Base-by-base conservation (phyloP, 2,888 invertebrate species). In the Sclerodermus sp. region DNA sequence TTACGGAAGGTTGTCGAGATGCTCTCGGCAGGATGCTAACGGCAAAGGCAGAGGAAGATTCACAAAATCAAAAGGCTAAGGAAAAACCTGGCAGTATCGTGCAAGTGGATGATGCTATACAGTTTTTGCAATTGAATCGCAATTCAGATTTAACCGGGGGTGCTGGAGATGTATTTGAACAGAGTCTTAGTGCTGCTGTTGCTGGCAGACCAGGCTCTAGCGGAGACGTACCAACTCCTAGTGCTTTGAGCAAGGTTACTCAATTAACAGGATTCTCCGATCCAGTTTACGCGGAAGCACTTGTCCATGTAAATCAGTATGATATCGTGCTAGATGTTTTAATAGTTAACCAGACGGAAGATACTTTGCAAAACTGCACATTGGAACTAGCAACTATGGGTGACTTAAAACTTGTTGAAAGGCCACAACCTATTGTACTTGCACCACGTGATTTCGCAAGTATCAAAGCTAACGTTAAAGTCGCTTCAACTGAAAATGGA, bases 261-360 rank as follows among this genome's bases (percentile, higher is more conserved):
- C 99, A 99, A 79, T 83, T 99, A 70, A 98, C 99, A 2, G 99
- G 98, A 12, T 98, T 98, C 82, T 96, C 96, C 0, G 99, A 99
- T 83, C 98, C 99, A 0, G 97, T 99, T 53, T 99, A 99, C 79
- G 95, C 99, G 0, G 99, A 99, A 82, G 98, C 99, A n/a, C 94
- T 98, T 73, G 98, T 99, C 1, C 91, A 98, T 78, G 98, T 99
- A 63, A 96, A 96, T 80, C 96, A 96, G 77, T 97, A 96, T 81
- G 98, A 98, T 78, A 97, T 98, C 67, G 97, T 98, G 39, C 84
- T 99, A 38, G 99, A 99, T 79, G 97, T 99, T 36, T 84, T 99
- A 18, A 90, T 99, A 60, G 96, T 97, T 23, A 99, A 99, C 81
- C 99, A 99, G 82, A 99, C 99, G 80, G 87, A 87, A 64, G 99